phyloP scores from a whole-genome alignment of 2,797 vertebrate species.

The Alectoris magna region DNA sequence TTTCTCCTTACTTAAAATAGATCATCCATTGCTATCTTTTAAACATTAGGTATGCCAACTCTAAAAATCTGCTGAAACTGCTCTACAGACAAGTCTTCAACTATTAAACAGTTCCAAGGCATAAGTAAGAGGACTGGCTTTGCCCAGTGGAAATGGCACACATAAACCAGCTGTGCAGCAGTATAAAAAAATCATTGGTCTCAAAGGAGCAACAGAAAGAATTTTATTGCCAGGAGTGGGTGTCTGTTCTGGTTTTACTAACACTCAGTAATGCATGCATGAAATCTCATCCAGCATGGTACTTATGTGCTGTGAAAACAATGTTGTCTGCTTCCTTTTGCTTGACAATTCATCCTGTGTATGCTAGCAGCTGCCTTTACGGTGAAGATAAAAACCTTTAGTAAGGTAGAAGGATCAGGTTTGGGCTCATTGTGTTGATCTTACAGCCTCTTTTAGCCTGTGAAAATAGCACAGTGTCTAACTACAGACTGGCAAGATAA shows the following conservation, averaged over 20 bases:
- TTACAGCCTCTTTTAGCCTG: background rate
- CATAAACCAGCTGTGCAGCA: conserved; percentile 69
- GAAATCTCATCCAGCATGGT: conserved; percentile 65
- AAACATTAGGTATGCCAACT: background rate
- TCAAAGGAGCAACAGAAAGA: conserved; percentile 54
- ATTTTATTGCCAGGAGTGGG: conserved; percentile 63
- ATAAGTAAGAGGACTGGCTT: conserved; percentile 2
- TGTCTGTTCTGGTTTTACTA: conserved; percentile 74
- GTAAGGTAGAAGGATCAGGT: background rate
- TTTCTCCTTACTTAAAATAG: background rate
- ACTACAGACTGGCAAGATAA: background rate
- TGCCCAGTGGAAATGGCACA: conserved; percentile 67
- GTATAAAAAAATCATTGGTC: conserved; percentile 72
- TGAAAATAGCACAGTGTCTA: background rate
- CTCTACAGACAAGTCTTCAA: conserved; percentile 45
- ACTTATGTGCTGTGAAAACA: conserved; percentile 59
- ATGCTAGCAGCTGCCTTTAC: background rate
- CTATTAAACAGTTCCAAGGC: conserved; percentile 42
- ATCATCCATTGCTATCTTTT: conserved; percentile 15
- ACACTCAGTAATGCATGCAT: conserved; percentile 63
- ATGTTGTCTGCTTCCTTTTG: conserved; percentile 34
- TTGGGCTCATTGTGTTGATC: background rate
- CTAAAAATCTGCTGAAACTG: conserved; percentile 49
- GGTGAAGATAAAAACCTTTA: background rate
- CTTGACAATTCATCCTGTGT: conserved; percentile 10